Base-by-base conservation (phyloP, 2,888 invertebrate genomes). In the Dynastes maya region DNA sequence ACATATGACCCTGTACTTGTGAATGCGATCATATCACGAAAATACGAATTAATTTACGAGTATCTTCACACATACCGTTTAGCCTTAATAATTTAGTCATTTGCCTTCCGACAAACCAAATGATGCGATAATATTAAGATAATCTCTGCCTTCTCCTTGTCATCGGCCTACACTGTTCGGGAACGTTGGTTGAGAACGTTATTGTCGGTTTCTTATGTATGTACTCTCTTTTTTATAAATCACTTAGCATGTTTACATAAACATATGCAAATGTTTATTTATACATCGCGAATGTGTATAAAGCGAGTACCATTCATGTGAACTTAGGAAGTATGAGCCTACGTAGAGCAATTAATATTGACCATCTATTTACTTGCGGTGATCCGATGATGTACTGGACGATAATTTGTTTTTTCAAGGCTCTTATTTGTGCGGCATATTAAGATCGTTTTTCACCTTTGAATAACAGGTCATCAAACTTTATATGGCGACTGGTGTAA, bases 251-350 rank as follows among this genome's bases (percentile, higher is more conserved):
- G 67, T 67, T 49, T 67, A 63, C 67, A 45, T 67, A 67, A 67
- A 67, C 67, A 67, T 49, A 5, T 27, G 67, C 67, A 67, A 67
- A 67, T 67, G 45, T 67, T 67, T 67, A 16, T 67, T 67, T 8
- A 67, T 67, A 49, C 45, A 9, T 37, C n/a, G 32, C 22, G 9
- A 49, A 45, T 67, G 45, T 29, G 32, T 63, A 32, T 63, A 32
- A 32, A 63, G 63, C 29, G 13, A 32, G 2, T 32, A 27, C 63
- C 13, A 63, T 63, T 63, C 27, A 9, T 11, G 9, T 27, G 29
- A 29, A 32, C n/a, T 4, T 58, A 58, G 22, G 55, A 22, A 22
- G 53, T 53, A 58, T 8, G 55, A 22, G 22, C 22, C 29, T 63
- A 11, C 63, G 29, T 9, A 13, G 63, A 9, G 29, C 27, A 32